phyloP scores from a whole-genome alignment of 2,888 invertebrate genomes.

The Oscheius sp. region DNA sequence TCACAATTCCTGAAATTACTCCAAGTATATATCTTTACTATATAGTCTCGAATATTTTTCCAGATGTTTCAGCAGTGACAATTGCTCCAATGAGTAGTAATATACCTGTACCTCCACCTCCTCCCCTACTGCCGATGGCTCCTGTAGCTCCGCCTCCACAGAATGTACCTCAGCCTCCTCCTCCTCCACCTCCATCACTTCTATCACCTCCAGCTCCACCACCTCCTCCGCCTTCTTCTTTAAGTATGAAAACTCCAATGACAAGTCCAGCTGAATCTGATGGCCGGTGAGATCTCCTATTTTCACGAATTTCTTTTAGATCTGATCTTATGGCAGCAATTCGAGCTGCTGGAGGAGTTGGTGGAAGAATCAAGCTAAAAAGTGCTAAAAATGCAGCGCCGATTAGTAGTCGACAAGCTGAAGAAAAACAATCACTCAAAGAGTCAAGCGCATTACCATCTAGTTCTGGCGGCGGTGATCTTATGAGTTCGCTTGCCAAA shows the following conservation, averaged over 20 bases:
- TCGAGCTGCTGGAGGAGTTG: slow-evolving; percentile 52
- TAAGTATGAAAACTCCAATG: background rate
- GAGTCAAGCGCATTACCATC: slow-evolving; percentile 28
- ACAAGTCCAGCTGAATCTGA: slow-evolving; percentile 5
- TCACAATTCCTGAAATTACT: background rate
- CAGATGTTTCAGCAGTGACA: background rate
- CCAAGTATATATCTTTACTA: background rate
- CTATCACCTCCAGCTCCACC: slow-evolving; percentile 11
- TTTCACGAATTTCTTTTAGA: slow-evolving; percentile 11
- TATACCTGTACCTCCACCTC: background rate
- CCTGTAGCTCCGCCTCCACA: slow-evolving; percentile 4
- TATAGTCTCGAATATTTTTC: background rate
- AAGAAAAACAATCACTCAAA: slow-evolving; percentile 15
- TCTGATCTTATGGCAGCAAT: slow-evolving; percentile 53
- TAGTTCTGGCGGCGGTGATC: slow-evolving; percentile 37
- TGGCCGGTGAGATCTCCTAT: slow-evolving; percentile 9
- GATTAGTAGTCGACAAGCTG: background rate
- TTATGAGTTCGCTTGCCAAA: slow-evolving; percentile 53
- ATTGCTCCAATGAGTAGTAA: no score
- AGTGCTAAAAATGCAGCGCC: background rate
- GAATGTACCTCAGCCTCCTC: slow-evolving; percentile 4
- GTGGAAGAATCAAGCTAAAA: slow-evolving; percentile 43
- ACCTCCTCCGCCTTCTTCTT: slow-evolving; percentile 21
- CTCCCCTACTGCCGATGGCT: background rate
- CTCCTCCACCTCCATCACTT: slow-evolving; percentile 25